Conservation (phyloP, 2,888 invertebrate genomes). For the Drosophila birchii region DNA sequence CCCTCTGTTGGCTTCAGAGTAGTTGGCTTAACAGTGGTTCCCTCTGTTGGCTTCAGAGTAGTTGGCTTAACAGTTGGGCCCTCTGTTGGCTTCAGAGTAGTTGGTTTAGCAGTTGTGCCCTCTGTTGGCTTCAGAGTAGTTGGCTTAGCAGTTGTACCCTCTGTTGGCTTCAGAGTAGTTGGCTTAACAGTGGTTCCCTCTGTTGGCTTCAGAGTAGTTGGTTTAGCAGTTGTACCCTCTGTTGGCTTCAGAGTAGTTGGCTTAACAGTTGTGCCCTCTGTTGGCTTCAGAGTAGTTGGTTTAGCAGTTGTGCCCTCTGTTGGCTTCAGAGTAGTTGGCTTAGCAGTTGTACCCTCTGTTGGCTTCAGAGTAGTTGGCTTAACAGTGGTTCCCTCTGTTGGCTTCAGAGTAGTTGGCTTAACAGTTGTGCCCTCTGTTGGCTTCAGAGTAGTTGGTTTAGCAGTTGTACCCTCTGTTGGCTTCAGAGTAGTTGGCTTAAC, state of each 20-base stretch:
- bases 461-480: background rate
- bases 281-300: background rate
- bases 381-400: no score
- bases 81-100: background rate
- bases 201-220: no score
- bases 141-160: no score
- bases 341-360: background rate
- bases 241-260: no score
- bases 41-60: no score
- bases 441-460: background rate
- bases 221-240: no score
- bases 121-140: no score
- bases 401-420: no score
- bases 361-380: constrained; percentile 20
- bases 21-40: constrained; percentile 7
- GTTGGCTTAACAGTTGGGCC: constrained; percentile 1
- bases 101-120: no score
- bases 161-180: no score
- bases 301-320: background rate
- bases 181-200: no score
- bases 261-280: background rate
- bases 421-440: background rate
- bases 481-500: background rate
- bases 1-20: constrained; percentile 6
- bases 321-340: constrained; percentile 19